These are phyloP conservation scores for Trachelus tabidus DNA, from an alignment of 2,888 invertebrate genomes.

Conservation along the genomic window DNA sequence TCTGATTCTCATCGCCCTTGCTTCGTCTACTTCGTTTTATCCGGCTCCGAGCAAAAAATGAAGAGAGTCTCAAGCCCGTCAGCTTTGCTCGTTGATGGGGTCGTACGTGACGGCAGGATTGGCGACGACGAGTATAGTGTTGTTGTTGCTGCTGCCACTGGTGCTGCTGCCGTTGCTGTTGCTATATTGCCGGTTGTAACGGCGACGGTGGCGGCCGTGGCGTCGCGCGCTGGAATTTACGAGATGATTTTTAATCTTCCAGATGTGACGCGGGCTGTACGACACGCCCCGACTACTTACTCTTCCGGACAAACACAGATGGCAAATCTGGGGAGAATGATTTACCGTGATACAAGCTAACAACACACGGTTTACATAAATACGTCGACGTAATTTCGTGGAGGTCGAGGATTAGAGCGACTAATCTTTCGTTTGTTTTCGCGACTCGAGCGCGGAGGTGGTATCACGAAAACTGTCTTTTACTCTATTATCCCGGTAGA, in stretches of 20 bases:
- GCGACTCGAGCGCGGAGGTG: constrained; percentile 21
- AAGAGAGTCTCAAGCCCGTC: background rate
- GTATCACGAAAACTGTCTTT: constrained; percentile 32
- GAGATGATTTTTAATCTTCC: constrained; percentile 45
- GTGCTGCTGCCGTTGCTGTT: background rate
- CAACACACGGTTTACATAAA: constrained; percentile 54
- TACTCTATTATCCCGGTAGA: background rate
- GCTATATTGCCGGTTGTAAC: background rate
- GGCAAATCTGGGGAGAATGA: constrained; percentile 37
- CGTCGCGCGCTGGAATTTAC: constrained; percentile 22
- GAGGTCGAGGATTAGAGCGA: background rate
- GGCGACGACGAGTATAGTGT: background rate
- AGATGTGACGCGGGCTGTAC: constrained; percentile 34
- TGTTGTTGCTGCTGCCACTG: background rate
- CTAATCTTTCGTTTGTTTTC: constrained; percentile 1
- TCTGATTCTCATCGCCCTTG: background rate
- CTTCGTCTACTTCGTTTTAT: background rate
- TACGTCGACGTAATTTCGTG: constrained; percentile 39
- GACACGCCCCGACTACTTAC: constrained; percentile 40
- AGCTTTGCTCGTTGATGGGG: background rate
- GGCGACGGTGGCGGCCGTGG: background rate
- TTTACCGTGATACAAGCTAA: constrained; percentile 42
- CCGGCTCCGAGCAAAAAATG: background rate
- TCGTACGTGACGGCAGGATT: background rate
- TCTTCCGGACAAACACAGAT: constrained; percentile 45